These are phyloP conservation scores for Butastur rufipennis DNA, from an alignment of 2,113 vertebrate species.

Conservation along the genomic window DNA sequence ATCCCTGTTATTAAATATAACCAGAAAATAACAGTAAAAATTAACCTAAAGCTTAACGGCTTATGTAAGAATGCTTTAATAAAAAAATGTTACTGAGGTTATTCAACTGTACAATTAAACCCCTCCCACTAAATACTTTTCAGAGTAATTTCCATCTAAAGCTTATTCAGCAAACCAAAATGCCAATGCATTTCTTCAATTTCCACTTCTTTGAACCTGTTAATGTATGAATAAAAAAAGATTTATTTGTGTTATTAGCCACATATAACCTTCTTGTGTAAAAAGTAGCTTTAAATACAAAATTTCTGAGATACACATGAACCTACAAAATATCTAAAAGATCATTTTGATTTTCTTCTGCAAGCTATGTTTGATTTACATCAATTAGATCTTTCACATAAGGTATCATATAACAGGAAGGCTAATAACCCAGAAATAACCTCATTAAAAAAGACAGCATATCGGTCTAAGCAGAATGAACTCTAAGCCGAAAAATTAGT, in stretches of 20 bases:
- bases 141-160: conserved; percentile 84
- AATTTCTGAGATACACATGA: conserved; percentile 55
- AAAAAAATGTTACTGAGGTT: conserved; percentile 77
- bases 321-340: conserved; percentile 67
- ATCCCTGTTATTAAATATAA: conserved; percentile 43
- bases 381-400: conserved; percentile 92
- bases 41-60: conserved; percentile 87
- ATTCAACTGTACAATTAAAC: conserved; percentile 78
- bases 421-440: conserved; percentile 99
- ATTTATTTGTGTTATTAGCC: conserved; percentile 80
- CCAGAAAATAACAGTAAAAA: conserved; percentile 73
- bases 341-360: conserved; percentile 84
- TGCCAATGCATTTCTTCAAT: conserved; percentile 86
- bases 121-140: conserved; percentile 78
- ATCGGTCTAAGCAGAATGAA: conserved; percentile 97
- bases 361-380: conserved; percentile 95
- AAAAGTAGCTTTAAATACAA: conserved; percentile 64
- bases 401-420: conserved; percentile 94
- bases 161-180: conserved; percentile 99
- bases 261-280: conserved; percentile 67
- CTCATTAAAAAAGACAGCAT: conserved; percentile 98
- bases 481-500: conserved; percentile 98
- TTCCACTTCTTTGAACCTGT: conserved; percentile 87
- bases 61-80: conserved; percentile 82
- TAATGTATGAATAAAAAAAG: conserved; percentile 85